Conservation (phyloP, 2,888 invertebrate genomes). For the Autographa pulchrina region DNA sequence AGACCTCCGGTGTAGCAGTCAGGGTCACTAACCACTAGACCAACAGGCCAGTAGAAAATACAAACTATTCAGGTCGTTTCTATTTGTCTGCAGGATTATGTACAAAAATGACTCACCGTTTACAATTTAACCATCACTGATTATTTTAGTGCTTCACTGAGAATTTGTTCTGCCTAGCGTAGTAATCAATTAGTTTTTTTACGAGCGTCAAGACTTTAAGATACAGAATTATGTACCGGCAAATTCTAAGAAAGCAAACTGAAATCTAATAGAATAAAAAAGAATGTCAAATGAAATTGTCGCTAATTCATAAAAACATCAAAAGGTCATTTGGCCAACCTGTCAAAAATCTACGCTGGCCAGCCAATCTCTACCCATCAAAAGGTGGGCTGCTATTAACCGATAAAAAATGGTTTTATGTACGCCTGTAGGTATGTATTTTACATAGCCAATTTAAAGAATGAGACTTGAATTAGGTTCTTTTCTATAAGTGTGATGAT, state of each 20-base stretch:
- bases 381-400: background rate
- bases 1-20: too few species aligned
- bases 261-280: too few species aligned
- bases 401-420: too few species aligned
- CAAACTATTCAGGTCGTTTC: background rate
- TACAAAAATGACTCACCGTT: background rate
- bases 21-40: too few species aligned
- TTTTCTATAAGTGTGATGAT: too few species aligned
- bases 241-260: background rate
- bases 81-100: background rate
- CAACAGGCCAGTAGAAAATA: too few species aligned
- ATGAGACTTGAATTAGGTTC: too few species aligned
- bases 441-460: too few species aligned
- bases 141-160: constrained; percentile 11
- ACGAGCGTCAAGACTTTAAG: constrained; percentile 13
- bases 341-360: background rate
- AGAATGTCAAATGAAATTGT: too few species aligned
- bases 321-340: background rate
- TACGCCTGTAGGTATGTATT: too few species aligned
- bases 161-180: background rate
- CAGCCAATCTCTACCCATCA: background rate
- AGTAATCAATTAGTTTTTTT: constrained; percentile 8
- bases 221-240: background rate
- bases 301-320: background rate
- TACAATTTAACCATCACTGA: background rate